phyloP scores from a whole-genome alignment of 2,888 invertebrate species.

The Thymelicus acteon region DNA sequence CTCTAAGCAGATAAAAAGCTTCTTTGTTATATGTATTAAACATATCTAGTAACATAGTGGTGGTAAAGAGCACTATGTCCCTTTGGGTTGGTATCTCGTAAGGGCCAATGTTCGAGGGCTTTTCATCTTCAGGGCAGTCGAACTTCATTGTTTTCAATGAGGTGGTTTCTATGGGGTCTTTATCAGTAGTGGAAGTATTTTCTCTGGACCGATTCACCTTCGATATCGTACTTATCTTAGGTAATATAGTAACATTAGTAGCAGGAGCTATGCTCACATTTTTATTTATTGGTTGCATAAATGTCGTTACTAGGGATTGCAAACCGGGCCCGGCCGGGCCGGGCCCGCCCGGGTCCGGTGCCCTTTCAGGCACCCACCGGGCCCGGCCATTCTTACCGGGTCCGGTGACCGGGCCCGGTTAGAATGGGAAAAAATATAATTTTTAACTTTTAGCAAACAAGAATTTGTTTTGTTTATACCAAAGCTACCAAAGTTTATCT shows the following conservation, averaged over 20 bases:
- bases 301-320: too few species aligned
- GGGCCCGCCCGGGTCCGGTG: too few species aligned
- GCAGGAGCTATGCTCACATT: constrained; percentile 19
- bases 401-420: too few species aligned
- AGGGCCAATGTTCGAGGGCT: constrained; percentile 59
- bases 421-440: too few species aligned
- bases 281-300: not conserved
- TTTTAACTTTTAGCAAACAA: too few species aligned
- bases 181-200: not conserved
- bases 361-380: too few species aligned
- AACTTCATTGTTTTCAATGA: constrained; percentile 36
- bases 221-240: not conserved
- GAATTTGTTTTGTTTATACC: too few species aligned
- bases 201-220: not conserved
- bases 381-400: too few species aligned
- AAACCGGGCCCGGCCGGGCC: too few species aligned
- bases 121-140: constrained; percentile 57
- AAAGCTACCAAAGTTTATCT: too few species aligned
- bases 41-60: constrained; percentile 50
- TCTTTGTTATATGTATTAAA: constrained; percentile 61
- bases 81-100: constrained; percentile 67
- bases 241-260: constrained; percentile 2
- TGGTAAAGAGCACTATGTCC: constrained; percentile 59
- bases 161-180: constrained; percentile 4
- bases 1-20: constrained; percentile 58